A percentile compares a stretch with the other conserved stretches of the same genome.
Conservation (phyloP, 2,888 invertebrate genomes). For the Thecophora atra region DNA sequence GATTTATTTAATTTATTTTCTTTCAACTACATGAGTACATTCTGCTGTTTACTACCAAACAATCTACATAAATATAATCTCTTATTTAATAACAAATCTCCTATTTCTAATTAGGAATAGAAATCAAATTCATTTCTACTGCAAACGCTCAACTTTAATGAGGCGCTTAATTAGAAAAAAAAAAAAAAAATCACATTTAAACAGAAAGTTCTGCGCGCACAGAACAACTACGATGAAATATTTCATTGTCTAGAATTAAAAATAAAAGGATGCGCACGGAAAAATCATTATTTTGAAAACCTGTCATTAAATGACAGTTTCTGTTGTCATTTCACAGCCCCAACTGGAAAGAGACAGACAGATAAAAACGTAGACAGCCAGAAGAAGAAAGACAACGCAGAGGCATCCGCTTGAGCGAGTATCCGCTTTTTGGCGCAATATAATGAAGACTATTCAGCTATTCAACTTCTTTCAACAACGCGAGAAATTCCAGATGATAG, state of each 20-base stretch:
- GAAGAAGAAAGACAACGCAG: neutral
- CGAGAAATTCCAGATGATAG: neutral
- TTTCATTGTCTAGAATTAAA: slow-evolving; percentile 1
- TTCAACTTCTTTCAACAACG: neutral
- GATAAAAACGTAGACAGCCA: neutral
- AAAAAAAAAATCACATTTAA: neutral
- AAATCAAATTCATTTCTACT: neutral
- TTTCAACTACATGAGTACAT: no score
- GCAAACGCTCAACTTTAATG: neutral
- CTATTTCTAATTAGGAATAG: neutral
- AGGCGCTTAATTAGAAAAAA: neutral
- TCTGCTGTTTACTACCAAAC: no score
- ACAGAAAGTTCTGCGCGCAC: no score
- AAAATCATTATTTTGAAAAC: slow-evolving; percentile 5
- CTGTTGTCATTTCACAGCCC: neutral
- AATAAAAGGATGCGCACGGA: neutral
- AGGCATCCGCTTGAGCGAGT: neutral
- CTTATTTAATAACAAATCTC: no score
- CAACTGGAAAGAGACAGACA: neutral
- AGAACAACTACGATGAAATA: no score
- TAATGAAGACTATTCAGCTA: neutral
- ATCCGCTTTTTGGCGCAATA: neutral
- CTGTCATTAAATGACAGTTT: neutral
- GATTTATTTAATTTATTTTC: neutral
- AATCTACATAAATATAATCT: no score